A percentile compares a stretch with the other conserved stretches of the same genome.
Evolutionary conservation across 2,888 invertebrate species (phyloP).

Genomic region (Catocala nupta): DNA sequence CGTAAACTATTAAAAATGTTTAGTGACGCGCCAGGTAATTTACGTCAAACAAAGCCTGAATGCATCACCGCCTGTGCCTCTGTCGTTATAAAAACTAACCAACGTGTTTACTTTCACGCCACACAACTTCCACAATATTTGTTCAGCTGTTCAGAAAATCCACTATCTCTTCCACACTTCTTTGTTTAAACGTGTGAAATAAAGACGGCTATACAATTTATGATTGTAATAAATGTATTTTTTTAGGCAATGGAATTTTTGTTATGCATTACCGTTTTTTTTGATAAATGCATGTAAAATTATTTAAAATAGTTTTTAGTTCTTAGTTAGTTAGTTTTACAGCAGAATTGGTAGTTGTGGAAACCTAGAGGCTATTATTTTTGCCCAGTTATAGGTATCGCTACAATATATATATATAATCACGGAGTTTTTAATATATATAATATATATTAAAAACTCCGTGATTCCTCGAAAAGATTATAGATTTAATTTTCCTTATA

Average conservation of each 20-base stretch:
- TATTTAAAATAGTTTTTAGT: background rate
- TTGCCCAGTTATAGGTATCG: too few relatives aligned
- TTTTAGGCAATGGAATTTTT: slow-evolving; percentile 29
- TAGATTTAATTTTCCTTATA: too few relatives aligned
- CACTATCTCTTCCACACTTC: slow-evolving; percentile 18
- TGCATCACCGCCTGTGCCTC: slow-evolving; percentile 24
- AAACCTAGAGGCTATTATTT: too few relatives aligned
- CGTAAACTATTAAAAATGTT: slow-evolving; percentile 26
- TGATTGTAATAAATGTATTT: slow-evolving; percentile 15
- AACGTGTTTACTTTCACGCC: slow-evolving; percentile 53
- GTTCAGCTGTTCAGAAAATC: slow-evolving; percentile 44
- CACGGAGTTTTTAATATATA: too few relatives aligned
- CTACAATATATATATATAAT: too few relatives aligned
- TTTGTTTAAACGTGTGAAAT: slow-evolving; percentile 7
- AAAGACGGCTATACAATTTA: slow-evolving; percentile 17
- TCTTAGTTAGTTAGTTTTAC: too few relatives aligned
- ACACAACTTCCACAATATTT: slow-evolving; percentile 48
- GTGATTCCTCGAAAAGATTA: too few relatives aligned
- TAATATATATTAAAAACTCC: too few relatives aligned
- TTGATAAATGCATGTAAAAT: background rate
- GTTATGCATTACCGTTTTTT: slow-evolving; percentile 37
- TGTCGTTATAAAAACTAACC: slow-evolving; percentile 43
- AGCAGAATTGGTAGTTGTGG: too few relatives aligned
- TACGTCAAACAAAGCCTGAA: slow-evolving; percentile 51
- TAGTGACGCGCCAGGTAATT: slow-evolving; percentile 37